Conservation (phyloP, 2,888 invertebrate genomes). For the Scaptodrosophila latifasciaeformis region DNA sequence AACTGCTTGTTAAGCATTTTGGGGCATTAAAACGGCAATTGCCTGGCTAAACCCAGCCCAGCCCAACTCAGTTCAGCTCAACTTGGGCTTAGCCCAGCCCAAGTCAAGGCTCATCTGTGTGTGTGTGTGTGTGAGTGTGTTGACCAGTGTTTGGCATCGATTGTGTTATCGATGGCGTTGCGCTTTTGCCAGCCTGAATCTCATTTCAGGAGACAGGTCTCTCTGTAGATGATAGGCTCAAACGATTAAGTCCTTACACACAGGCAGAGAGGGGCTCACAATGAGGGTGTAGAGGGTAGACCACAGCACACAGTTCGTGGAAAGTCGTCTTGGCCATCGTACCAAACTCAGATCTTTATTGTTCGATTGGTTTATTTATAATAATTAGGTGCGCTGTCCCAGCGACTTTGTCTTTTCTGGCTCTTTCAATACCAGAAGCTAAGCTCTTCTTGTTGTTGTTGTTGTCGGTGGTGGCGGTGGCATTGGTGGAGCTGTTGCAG, state of each 20-base stretch:
- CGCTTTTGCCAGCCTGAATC: constrained; percentile 28
- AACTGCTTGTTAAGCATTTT: constrained; percentile 58
- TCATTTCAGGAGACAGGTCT: background rate
- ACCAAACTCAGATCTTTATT: constrained; percentile 67
- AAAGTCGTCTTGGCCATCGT: constrained; percentile 39
- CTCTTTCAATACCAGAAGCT: constrained; percentile 51
- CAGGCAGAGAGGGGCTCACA: constrained; percentile 38
- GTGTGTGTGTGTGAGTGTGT: no score
- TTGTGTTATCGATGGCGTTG: constrained; percentile 73
- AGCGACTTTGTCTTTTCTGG: constrained; percentile 41
- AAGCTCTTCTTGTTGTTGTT: background rate
- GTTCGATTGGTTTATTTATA: constrained; percentile 74
- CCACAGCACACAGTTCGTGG: constrained; percentile 49
- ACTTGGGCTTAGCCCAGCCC: background rate
- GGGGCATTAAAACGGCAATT: constrained; percentile 37
- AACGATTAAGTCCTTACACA: constrained; percentile 70
- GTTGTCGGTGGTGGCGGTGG: no score
- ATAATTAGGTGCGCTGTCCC: constrained; percentile 73
- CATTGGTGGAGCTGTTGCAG: no score
- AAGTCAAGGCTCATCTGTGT: no score
- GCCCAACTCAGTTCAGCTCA: background rate
- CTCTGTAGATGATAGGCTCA: background rate
- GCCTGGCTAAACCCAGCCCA: constrained; percentile 3
- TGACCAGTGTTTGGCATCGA: constrained; percentile 56
- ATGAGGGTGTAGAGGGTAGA: no score